A percentile compares a stretch with the other conserved stretches of the same genome.
phyloP scores from a whole-genome alignment of 53 echinoderm and acorn worm species.

The Stichopus horrens region DNA sequence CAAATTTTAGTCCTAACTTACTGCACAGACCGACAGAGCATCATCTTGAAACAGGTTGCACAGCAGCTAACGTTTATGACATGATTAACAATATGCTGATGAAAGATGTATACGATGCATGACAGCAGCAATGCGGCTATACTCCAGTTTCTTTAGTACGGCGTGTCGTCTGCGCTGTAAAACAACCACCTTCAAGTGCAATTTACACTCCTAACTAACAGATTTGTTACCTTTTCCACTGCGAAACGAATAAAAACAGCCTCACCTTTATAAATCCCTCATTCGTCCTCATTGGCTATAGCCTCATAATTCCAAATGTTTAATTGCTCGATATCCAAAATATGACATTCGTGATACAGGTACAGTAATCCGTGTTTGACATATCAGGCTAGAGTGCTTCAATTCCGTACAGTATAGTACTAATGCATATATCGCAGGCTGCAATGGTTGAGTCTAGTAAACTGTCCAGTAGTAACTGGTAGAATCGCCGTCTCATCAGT shows the following conservation, averaged over 20 bases:
- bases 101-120: neutral
- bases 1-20: too few relatives aligned
- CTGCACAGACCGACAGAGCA: neutral
- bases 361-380: neutral
- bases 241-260: neutral
- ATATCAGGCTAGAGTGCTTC: neutral
- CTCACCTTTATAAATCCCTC: neutral
- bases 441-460: neutral
- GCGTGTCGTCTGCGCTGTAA: neutral
- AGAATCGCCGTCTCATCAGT: too few relatives aligned
- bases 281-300: neutral
- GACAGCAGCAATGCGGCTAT: neutral
- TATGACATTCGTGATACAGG: neutral
- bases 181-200: neutral
- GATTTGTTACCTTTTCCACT: too few relatives aligned
- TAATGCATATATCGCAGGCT: neutral
- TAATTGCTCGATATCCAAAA: neutral
- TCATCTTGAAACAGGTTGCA: neutral
- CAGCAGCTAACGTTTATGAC: neutral
- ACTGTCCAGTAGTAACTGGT: too few relatives aligned
- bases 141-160: neutral
- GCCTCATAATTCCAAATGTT: neutral
- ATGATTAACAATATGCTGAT: neutral
- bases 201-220: too few relatives aligned
- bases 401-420: too few relatives aligned